Base-by-base conservation (phyloP, 2,797 vertebrate species). In the Cichlasoma orientale region DNA sequence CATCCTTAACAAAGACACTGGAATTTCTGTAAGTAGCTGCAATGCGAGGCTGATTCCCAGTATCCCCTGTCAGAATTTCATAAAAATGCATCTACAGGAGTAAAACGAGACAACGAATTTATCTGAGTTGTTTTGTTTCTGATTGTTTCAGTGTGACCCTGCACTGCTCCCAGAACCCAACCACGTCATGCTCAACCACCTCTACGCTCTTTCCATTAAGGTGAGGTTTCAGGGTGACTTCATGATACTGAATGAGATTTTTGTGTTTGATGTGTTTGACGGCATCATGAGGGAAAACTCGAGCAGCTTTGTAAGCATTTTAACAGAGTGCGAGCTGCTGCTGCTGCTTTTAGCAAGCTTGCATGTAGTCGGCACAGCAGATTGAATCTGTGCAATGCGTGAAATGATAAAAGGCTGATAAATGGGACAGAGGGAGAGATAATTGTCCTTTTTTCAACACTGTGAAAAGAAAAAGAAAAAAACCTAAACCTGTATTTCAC, bases 1-100 rank as follows among this genome's bases (percentile, higher is more conserved):
- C 92, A 99, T 99, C 91, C 97, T 99, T 75, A 99, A 99, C 90
- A 99, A 98, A 95, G 98, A 99, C 95, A 99, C 98, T 0, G 97
- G 97, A 21, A 98, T 99, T 84, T 99, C 98, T 19, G 98, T 99
- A 93, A 97, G 98, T 97, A 38, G 10, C 56, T 54, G n/a, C 1
- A 13, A 53, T n/a, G 1, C 9, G 31, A 31, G 2, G 10, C 3
- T n/a, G 8, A n/a, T 29, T 56, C 18, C 11, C 5, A 19, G 23
- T 44, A 21, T 50, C 18, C 63, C 41, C 63, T 68, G 25, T 5
- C 3, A 1, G 38, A 3, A 66, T 66, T 66, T 47, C 16, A 29
- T 66, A 29, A 47, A 47, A 27, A 44, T 47, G 14, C 33, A 18
- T 57, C 38, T 10, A 47, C 38, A 27, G 25, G 38, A 44, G 44